phyloP scores from a whole-genome alignment of 2,888 invertebrate species.

The Argyresthia albistria region DNA sequence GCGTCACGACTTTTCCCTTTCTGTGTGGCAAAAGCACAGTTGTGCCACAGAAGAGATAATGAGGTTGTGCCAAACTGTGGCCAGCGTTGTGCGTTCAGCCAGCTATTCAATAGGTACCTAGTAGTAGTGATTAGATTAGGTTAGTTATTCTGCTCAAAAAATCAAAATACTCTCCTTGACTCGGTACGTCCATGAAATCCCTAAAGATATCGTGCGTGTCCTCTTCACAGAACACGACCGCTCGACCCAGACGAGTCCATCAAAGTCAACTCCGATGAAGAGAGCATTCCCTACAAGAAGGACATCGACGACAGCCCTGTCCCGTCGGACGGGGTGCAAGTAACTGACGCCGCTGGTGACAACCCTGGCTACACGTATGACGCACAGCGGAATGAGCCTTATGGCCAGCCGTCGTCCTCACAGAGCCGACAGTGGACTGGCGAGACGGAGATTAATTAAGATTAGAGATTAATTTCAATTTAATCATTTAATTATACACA shows the following conservation, averaged over 20 bases:
- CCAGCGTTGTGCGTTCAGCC: no score
- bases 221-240: constrained; percentile 30
- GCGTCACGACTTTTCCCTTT: no score
- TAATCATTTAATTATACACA: not conserved
- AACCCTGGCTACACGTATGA: constrained; percentile 20
- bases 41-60: no score
- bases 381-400: not conserved
- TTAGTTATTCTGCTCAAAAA: no score
- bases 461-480: not conserved
- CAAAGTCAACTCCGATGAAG: constrained; percentile 57
- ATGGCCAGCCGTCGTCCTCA: not conserved
- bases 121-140: no score
- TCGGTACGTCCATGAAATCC: no score
- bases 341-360: constrained; percentile 22
- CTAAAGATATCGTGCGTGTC: no score
- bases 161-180: no score
- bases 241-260: constrained; percentile 58
- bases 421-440: constrained; percentile 39
- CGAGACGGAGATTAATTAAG: constrained; percentile 60
- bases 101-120: no score
- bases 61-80: no score
- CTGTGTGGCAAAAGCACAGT: no score
- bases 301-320: constrained; percentile 53
- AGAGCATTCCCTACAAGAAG: constrained; percentile 64
- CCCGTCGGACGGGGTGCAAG: constrained; percentile 42